Base-by-base conservation (phyloP, 2,113 vertebrate species). In the Otis tarda region DNA sequence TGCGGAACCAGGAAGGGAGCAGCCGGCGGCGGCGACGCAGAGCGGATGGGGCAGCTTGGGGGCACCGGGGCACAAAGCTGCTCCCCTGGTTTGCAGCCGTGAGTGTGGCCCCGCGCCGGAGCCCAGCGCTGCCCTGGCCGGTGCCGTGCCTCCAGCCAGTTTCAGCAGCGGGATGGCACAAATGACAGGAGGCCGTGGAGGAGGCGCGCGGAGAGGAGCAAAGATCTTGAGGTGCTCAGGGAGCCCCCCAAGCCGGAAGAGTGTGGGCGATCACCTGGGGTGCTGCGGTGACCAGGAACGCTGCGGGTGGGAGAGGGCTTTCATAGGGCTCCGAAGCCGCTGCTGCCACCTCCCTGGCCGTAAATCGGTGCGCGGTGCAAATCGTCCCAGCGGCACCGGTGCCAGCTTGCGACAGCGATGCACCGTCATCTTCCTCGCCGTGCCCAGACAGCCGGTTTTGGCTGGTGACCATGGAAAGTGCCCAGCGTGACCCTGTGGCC, bases 371-470 rank as follows among this genome's bases (percentile, higher is more conserved):
- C 1, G 31, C 2, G 31, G 50, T 14, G 28, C 3, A 18, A 55
- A n/a, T 47, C 52, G 16, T 68, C 16, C 55, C 77, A 12, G 57
- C 3, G 3, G 35, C 73, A 43, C 71, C 1, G 0, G 8, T 3
- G 1, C 5, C 59, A 28, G 37, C 56, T 52, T 30, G 1, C n/a
- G 1, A 5, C 67, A 33, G 63, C 0, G 2, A 27, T 2, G 10
- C 10, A 0, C 25, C 2, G 1, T 13, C 6, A 0, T n/a, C 75
- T 30, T 41, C 50, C 65, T 49, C 25, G 0, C 12, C 2, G 1
- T 10, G 8, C n/a, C 70, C 41, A 74, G 56, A 88, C 70, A 6
- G 17, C 18, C 0, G 0, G 16, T 24, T 61, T 31, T 17, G 50
- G 16, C 77, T 19, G 63, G 17, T 17, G 63, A 55, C 68, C 71